These are phyloP conservation scores for Coleophora flavipennella DNA, from an alignment of 2,888 invertebrate genomes.

Conservation along the genomic window DNA sequence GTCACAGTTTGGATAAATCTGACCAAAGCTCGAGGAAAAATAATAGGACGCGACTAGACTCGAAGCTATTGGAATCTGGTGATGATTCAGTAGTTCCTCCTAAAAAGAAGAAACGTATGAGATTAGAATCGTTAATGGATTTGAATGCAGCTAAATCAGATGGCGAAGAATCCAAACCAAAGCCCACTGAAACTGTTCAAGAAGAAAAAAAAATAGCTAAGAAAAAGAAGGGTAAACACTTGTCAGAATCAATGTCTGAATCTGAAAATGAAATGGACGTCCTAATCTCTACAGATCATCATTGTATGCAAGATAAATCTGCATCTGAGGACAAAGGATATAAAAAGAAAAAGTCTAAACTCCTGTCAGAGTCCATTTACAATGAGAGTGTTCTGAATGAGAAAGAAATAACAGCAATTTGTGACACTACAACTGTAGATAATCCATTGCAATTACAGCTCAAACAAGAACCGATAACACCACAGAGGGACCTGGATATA, in stretches of 20 bases:
- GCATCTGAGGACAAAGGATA: background rate
- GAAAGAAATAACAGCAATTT: slow-evolving; percentile 40
- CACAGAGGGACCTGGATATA: slow-evolving; percentile 33
- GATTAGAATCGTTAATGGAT: slow-evolving; percentile 46
- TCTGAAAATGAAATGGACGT: background rate
- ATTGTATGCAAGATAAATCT: background rate
- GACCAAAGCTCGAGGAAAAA: slow-evolving; percentile 27
- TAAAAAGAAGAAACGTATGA: slow-evolving; percentile 38
- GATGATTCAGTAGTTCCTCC: slow-evolving; percentile 22
- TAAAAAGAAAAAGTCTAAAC: slow-evolving; percentile 4
- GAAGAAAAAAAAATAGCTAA: slow-evolving; percentile 1
- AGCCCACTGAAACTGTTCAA: slow-evolving; percentile 1
- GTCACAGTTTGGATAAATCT: slow-evolving; percentile 34
- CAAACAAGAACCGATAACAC: slow-evolving; percentile 49
- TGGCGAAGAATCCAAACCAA: slow-evolving; percentile 8
- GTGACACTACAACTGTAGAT: slow-evolving; percentile 22
- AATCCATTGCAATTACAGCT: slow-evolving; percentile 42
- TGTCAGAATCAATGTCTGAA: slow-evolving; percentile 1
- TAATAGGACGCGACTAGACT: slow-evolving; percentile 32
- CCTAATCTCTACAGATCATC: background rate
- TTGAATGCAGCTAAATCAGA: slow-evolving; percentile 17
- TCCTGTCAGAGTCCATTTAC: slow-evolving; percentile 22
- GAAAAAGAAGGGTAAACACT: slow-evolving; percentile 1
- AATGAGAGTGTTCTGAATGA: slow-evolving; percentile 35
- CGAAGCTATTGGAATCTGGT: slow-evolving; percentile 33